A percentile compares a stretch with the other conserved stretches of the same genome.
phyloP scores from a whole-genome alignment of 2,113 vertebrate species.

The Scolopax mira region DNA sequence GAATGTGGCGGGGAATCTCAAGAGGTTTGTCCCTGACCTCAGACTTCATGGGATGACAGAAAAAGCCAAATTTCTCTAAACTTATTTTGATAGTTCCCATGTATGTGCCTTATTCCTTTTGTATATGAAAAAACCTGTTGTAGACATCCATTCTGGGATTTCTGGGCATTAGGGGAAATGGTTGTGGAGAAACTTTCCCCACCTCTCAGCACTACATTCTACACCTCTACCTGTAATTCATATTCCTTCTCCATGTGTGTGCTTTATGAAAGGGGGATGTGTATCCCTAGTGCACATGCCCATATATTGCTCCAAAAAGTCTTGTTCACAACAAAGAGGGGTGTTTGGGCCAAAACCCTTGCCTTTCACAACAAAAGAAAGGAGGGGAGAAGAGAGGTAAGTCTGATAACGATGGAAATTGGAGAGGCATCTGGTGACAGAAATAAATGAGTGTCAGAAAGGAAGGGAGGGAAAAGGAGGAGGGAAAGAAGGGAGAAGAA shows the following conservation, averaged over 20 bases:
- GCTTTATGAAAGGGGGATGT: background rate
- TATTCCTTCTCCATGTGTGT: background rate
- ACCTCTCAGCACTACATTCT: background rate
- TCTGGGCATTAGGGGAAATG: background rate
- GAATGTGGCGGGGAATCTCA: background rate
- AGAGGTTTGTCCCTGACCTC: background rate
- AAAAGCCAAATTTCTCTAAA: background rate
- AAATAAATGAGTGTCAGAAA: background rate
- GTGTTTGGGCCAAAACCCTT: background rate
- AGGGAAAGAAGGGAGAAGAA: background rate
- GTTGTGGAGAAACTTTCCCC: background rate
- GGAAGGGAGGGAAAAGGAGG: background rate
- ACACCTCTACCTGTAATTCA: background rate
- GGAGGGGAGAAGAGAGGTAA: background rate
- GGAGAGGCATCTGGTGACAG: background rate
- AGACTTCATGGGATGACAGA: background rate
- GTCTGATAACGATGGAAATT: background rate
- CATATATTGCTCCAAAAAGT: background rate
- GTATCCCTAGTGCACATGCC: background rate
- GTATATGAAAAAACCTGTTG: background rate
- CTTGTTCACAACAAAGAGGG: background rate
- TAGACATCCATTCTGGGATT: background rate
- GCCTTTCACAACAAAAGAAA: background rate
- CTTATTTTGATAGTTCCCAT: fast-evolving
- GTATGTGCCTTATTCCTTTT: background rate